A percentile compares a stretch with the other conserved stretches of the same genome.
phyloP scores from a whole-genome alignment of 1,140 invertebrate genomes.

The Drosophila malerkotliana region DNA sequence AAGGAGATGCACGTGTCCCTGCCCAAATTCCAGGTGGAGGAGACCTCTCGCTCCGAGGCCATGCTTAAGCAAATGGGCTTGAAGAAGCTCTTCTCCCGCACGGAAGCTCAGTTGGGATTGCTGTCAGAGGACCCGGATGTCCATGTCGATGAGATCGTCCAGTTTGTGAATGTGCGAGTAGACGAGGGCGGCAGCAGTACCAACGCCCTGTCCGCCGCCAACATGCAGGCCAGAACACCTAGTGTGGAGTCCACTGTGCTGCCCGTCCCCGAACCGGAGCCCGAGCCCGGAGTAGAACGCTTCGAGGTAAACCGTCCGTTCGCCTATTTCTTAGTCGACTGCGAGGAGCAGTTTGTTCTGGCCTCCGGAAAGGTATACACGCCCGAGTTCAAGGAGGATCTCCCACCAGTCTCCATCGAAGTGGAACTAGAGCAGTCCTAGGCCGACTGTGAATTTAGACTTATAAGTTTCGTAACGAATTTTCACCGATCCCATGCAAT shows the following conservation, averaged over 20 bases:
- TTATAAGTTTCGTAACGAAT: slow-evolving; percentile 71
- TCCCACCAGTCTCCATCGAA: slow-evolving; percentile 63
- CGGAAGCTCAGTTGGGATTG: slow-evolving; percentile 85
- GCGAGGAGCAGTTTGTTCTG: slow-evolving; percentile 86
- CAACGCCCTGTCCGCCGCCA: slow-evolving; percentile 63
- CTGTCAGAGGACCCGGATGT: slow-evolving; percentile 85
- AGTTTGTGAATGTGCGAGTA: slow-evolving; percentile 86
- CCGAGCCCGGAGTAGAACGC: slow-evolving; percentile 69
- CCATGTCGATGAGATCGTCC: slow-evolving; percentile 87
- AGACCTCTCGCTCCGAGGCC: slow-evolving; percentile 75
- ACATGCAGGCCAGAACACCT: slow-evolving; percentile 52
- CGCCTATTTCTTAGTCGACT: slow-evolving; percentile 88
- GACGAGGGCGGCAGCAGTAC: slow-evolving; percentile 84
- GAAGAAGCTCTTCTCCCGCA: slow-evolving; percentile 85
- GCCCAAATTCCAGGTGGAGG: slow-evolving; percentile 79
- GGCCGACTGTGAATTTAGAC: slow-evolving; percentile 32
- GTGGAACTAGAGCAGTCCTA: slow-evolving; percentile 74
- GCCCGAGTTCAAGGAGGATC: slow-evolving; percentile 74
- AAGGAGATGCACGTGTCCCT: slow-evolving; percentile 69
- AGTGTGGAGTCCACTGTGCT: slow-evolving; percentile 25
- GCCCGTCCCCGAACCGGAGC: slow-evolving; percentile 59
- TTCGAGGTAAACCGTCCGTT: slow-evolving; percentile 88
- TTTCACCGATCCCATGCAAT: slow-evolving; percentile 69
- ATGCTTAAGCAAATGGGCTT: slow-evolving; percentile 85
- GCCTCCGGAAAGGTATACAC: slow-evolving; percentile 87